Conservation (phyloP, 2,113 vertebrate genomes). For the Enhydra lutris region DNA sequence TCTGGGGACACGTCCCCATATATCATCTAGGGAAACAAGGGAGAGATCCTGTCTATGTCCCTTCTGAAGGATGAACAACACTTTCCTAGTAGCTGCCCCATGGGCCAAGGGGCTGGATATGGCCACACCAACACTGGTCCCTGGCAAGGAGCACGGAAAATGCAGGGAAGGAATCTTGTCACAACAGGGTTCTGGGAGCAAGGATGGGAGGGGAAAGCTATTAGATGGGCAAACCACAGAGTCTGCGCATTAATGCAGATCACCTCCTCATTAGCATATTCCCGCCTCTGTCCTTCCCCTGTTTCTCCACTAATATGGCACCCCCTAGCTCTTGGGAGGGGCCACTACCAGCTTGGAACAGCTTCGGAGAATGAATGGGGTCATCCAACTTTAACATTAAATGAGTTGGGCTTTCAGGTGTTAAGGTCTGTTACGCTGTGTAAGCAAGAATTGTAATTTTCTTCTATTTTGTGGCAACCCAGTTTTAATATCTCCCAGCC, state of each 20-base stretch:
- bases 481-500: constrained; percentile 22
- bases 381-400: background rate
- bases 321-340: too few relatives aligned
- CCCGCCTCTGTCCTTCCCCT: fast-evolving
- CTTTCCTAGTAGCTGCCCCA: background rate
- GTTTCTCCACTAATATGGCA: background rate
- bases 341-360: background rate
- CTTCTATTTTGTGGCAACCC: constrained; percentile 18
- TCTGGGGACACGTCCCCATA: background rate
- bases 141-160: background rate
- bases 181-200: background rate
- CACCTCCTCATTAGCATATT: background rate
- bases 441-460: background rate
- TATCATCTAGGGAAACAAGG: background rate
- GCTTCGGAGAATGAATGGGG: background rate
- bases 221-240: background rate
- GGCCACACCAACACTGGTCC: background rate
- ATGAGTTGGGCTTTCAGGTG: background rate
- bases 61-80: background rate
- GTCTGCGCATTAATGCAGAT: background rate
- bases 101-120: background rate
- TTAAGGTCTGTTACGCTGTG: background rate
- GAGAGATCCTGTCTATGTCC: background rate
- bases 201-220: background rate
- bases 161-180: background rate